phyloP scores from a whole-genome alignment of 2,797 vertebrate genomes.

The Myiotriccus ornatus region DNA sequence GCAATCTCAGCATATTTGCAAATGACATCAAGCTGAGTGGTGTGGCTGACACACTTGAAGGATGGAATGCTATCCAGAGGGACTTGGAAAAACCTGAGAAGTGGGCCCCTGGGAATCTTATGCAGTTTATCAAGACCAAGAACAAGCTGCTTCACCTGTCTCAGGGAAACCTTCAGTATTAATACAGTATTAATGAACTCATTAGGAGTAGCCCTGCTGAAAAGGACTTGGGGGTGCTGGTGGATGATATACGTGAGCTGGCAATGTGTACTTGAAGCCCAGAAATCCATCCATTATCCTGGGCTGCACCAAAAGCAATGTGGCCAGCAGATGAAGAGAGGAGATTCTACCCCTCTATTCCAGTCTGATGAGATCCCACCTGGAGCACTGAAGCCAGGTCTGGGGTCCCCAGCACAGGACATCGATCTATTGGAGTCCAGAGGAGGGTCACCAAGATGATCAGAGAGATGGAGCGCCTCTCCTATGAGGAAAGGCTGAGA shows the following conservation, averaged over 20 bases:
- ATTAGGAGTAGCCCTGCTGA: neutral
- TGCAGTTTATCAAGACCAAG: neutral
- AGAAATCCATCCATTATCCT: neutral
- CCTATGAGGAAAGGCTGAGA: neutral
- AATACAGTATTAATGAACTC: neutral
- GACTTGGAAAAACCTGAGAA: neutral
- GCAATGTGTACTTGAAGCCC: too few species aligned
- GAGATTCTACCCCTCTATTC: neutral
- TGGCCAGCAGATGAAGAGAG: neutral
- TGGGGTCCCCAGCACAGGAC: fast-evolving
- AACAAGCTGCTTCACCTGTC: neutral
- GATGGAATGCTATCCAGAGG: neutral
- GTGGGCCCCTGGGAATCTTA: neutral
- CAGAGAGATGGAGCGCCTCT: neutral
- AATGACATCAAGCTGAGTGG: neutral
- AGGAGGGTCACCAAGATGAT: neutral
- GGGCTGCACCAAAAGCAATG: neutral
- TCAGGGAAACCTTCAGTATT: fast-evolving
- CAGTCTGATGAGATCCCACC: neutral
- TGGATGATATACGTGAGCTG: neutral
- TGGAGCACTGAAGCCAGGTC: neutral
- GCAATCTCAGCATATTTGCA: neutral
- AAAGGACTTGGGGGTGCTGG: neutral
- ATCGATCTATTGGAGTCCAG: neutral
- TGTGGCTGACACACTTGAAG: neutral